Evolutionary conservation across 2,113 vertebrate species (phyloP).

Genomic region (Oncorhynchus nerka): DNA sequence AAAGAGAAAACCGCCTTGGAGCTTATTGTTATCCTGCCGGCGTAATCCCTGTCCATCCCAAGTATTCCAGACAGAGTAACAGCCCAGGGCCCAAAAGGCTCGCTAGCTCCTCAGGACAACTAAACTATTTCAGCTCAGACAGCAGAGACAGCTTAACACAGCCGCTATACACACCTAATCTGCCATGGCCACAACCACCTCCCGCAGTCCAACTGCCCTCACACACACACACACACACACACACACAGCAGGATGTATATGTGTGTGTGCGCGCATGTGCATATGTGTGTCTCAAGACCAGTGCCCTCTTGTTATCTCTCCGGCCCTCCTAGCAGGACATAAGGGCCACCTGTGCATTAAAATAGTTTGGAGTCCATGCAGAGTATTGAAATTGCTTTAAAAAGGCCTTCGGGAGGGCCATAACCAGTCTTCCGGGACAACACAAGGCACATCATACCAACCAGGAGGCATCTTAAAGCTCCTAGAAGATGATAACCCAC

Average conservation of each 20-base stretch:
- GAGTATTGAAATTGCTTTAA: slow-evolving; percentile 56
- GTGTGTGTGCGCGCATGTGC: slow-evolving; percentile 10
- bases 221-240: neutral
- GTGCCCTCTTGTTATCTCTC: slow-evolving; percentile 52
- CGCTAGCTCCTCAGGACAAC: slow-evolving; percentile 35
- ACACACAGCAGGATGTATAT: slow-evolving; percentile 4
- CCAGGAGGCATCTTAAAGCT: slow-evolving; percentile 65
- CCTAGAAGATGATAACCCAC: slow-evolving; percentile 63
- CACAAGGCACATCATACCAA: slow-evolving; percentile 58
- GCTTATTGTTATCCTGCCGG: slow-evolving; percentile 61
- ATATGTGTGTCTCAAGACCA: slow-evolving; percentile 14
- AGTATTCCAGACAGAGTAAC: slow-evolving; percentile 38
- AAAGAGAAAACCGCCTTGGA: slow-evolving; percentile 50
- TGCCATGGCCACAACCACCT: slow-evolving; percentile 15
- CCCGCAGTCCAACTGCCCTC: neutral
- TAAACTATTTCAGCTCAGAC: neutral
- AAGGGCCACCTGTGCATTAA: slow-evolving; percentile 67
- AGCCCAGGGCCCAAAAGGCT: slow-evolving; percentile 22
- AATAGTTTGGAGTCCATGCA: slow-evolving; percentile 48
- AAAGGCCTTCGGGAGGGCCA: slow-evolving; percentile 57
- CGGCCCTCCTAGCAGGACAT: slow-evolving; percentile 43
- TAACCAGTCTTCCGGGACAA: slow-evolving; percentile 59
- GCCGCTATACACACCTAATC: slow-evolving; percentile 35
- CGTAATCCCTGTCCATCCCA: slow-evolving; percentile 60
- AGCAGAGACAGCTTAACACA: slow-evolving; percentile 28